Evolutionary conservation across 2,888 invertebrate species (phyloP).

Genomic region (Busseola fusca): DNA sequence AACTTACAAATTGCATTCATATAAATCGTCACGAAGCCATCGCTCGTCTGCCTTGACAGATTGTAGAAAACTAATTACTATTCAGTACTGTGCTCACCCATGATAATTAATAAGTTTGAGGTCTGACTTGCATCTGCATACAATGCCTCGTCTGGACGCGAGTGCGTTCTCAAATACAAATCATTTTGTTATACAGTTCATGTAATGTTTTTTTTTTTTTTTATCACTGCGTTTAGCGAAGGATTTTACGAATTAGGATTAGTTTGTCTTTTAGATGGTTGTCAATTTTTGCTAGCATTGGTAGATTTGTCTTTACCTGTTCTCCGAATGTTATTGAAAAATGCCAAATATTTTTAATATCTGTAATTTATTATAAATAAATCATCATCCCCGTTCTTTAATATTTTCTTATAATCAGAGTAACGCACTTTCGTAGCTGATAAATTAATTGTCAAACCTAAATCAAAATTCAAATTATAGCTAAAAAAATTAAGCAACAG

Average conservation of each 20-base stretch:
- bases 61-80: constrained; percentile 78
- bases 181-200: constrained; percentile 48
- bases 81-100: constrained; percentile 77
- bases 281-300: constrained; percentile 3
- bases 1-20: constrained; percentile 9
- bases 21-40: constrained; percentile 38
- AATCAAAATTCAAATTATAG: constrained; percentile 43
- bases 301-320: too few species aligned
- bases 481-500: constrained; percentile 29
- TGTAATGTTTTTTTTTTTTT: constrained; percentile 49
- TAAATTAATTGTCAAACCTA: constrained; percentile 15
- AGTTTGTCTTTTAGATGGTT: neutral
- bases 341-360: too few species aligned
- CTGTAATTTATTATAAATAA: too few species aligned
- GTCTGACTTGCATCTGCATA: constrained; percentile 82
- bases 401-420: too few species aligned
- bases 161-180: constrained; percentile 73
- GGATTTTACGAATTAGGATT: constrained; percentile 1
- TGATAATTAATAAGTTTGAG: constrained; percentile 88
- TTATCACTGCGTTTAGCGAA: constrained; percentile 35
- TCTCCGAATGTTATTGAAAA: too few species aligned
- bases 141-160: constrained; percentile 79
- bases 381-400: too few species aligned
- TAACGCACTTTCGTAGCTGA: neutral
- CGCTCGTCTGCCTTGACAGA: constrained; percentile 64